Base-by-base conservation (phyloP, 2,113 vertebrate genomes). In the Aphelocoma coerulescens region DNA sequence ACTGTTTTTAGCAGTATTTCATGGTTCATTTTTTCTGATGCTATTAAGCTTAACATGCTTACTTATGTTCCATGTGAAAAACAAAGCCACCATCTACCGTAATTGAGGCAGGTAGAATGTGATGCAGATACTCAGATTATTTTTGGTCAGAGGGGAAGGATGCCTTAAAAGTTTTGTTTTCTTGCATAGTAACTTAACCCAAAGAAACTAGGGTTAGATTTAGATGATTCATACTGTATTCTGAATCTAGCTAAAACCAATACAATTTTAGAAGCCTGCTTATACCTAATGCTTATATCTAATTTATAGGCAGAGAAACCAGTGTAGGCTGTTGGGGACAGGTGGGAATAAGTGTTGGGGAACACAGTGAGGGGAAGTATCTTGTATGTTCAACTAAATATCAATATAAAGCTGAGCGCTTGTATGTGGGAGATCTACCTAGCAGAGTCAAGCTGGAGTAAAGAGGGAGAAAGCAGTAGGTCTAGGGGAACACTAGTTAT, bases 271-370 rank as follows among this genome's bases (percentile, higher is more conserved):
- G 35, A 86, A 66, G 8, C 24, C 17, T 76, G 12, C 5, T 46
- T 51, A 6, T 51, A 43, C 69, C 54, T 46, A 59, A n/a, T 46
- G 6, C 5, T 35, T 59, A 1, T 43, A n/a, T 52, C 35, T 49
- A 54, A 69, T 37, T 69, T 74, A 9, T 54, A 62, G 20, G 20
- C 10, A 75, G 33, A 41, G 67, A 73, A 32, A 6, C 0, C 9
- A 37, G 7, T 23, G 6, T 37, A 58, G 22, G 30, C 26, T 58
- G 5, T 23, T 62, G 19, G 20, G 11, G 13, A 41, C 33, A 10
- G 1, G 48, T 1, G 5, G 1, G 5, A 5, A 28, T 39, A 48
- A 21, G 6, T 1, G 3, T 7, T 74, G 19, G 10, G 9, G 21
- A 61, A 15, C 22, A 37, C 16, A 26, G 9, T 30, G 32, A 83